Percentiles rank a stretch among this genome's conserved stretches.
phyloP scores from a whole-genome alignment of 2,113 vertebrate genomes.

The Erythrocercus mccallii region DNA sequence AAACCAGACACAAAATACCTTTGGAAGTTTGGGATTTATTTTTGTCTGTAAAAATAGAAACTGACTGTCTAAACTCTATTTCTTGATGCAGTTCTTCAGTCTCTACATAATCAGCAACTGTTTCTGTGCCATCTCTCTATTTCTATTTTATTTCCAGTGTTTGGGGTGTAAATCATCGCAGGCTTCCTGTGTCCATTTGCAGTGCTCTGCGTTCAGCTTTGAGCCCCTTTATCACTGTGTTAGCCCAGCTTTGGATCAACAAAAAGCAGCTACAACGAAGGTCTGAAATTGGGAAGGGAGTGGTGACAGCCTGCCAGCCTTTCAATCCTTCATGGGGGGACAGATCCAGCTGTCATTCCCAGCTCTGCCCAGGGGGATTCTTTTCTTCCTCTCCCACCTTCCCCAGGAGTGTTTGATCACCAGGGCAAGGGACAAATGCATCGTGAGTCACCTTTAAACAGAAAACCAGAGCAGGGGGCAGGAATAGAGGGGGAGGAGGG shows the following conservation, averaged over 20 bases:
- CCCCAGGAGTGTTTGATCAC: not conserved
- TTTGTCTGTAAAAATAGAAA: not conserved
- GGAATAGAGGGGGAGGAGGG: not conserved
- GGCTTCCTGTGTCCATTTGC: not conserved
- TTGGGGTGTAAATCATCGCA: not conserved
- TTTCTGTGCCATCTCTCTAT: not conserved
- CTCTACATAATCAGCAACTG: not conserved
- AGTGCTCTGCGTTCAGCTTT: not conserved
- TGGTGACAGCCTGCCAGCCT: not conserved
- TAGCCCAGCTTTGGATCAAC: not conserved
- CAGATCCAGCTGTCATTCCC: not conserved
- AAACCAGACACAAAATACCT: not conserved
- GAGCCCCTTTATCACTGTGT: not conserved
- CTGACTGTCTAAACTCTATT: not conserved
- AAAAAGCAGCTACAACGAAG: not conserved
- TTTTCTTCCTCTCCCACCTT: not conserved
- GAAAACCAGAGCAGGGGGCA: not conserved
- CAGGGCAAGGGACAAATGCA: not conserved
- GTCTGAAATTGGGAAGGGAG: not conserved
- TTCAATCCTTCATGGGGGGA: not conserved
- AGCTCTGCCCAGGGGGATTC: not conserved
- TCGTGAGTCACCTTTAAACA: not conserved
- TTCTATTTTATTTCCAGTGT: not conserved
- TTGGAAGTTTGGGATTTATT: not conserved
- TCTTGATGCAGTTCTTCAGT: not conserved